phyloP scores from a whole-genome alignment of 2,888 invertebrate genomes.

The Epistrophe eligans region DNA sequence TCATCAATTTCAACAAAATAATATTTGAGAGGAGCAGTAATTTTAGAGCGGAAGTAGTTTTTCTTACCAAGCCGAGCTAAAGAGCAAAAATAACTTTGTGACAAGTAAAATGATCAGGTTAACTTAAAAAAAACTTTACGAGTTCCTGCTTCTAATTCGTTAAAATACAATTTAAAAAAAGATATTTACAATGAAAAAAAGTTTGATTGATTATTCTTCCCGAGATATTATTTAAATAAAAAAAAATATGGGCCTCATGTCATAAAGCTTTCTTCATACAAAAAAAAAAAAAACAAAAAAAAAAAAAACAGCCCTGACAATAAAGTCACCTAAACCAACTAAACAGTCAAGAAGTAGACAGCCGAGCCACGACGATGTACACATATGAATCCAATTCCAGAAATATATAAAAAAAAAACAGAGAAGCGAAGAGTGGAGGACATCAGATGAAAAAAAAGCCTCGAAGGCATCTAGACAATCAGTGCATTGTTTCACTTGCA shows the following conservation, averaged over 20 bases:
- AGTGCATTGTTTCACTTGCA: constrained; percentile 71
- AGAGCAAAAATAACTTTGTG: neutral
- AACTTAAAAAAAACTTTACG: neutral
- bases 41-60: no score
- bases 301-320: neutral
- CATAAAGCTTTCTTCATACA: neutral
- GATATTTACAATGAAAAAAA: no score
- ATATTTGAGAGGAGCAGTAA: no score
- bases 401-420: constrained; percentile 32
- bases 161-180: neutral
- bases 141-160: no score
- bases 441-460: constrained; percentile 60
- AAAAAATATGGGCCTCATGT: neutral
- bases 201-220: neutral
- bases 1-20: no score
- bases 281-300: neutral
- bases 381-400: constrained; percentile 34
- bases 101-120: neutral
- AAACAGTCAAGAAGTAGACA: constrained; percentile 54
- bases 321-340: constrained; percentile 29
- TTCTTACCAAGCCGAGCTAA: no score
- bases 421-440: neutral
- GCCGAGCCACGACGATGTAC: constrained; percentile 25
- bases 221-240: neutral
- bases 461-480: constrained; percentile 71